phyloP scores from a whole-genome alignment of 2,888 invertebrate genomes.

The Ectemnius cavifrons region DNA sequence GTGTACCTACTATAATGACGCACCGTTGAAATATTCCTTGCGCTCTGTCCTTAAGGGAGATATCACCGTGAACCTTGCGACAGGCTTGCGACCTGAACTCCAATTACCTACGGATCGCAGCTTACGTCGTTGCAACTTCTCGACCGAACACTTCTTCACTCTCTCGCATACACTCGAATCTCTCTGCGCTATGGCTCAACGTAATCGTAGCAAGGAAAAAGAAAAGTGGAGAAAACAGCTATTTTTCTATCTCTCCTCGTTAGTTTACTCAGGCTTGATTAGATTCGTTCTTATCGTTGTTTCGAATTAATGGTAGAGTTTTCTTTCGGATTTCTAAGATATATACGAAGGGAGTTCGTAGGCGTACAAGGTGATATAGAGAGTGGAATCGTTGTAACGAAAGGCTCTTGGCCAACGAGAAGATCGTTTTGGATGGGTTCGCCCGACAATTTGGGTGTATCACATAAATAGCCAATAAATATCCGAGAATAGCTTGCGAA shows the following conservation, averaged over 20 bases:
- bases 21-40: slow-evolving; percentile 2
- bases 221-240: not conserved
- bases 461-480: slow-evolving; percentile 43
- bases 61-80: not conserved
- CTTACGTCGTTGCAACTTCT: too few relatives aligned
- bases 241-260: slow-evolving; percentile 6
- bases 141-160: not conserved
- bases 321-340: slow-evolving; percentile 13
- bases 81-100: too few relatives aligned
- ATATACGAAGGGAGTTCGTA: not conserved
- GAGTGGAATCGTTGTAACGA: slow-evolving; percentile 39
- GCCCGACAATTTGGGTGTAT: slow-evolving; percentile 26
- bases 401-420: slow-evolving; percentile 20
- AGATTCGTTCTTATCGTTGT: slow-evolving; percentile 37
- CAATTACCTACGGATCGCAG: too few relatives aligned
- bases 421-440: slow-evolving; percentile 26
- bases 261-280: slow-evolving; percentile 26
- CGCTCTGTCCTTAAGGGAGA: slow-evolving; percentile 7
- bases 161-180: not conserved
- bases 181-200: not conserved
- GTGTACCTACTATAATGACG: not conserved
- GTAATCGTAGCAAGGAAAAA: not conserved
- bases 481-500: slow-evolving; percentile 25
- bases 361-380: slow-evolving; percentile 30
- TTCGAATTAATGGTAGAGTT: slow-evolving; percentile 31